Percentiles rank a stretch among this genome's conserved stretches.
These are phyloP conservation scores for Alouatta palliata DNA, from an alignment of 2,113 vertebrate genomes.

Conservation along the genomic window DNA sequence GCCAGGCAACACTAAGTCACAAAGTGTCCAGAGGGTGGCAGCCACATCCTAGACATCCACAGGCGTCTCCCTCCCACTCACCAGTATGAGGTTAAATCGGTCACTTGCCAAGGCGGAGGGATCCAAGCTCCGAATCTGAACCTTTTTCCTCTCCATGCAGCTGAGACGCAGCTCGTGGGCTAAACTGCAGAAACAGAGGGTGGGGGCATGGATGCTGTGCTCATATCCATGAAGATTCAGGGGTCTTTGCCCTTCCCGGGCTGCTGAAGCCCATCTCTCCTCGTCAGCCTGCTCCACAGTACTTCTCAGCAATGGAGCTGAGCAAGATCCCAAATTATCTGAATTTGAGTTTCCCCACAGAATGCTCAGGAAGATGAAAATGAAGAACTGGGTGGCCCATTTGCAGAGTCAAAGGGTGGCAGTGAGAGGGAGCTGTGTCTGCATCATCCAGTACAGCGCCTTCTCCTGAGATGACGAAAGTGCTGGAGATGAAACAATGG, in stretches of 20 bases:
- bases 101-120: slow-evolving; percentile 89
- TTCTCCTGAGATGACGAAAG: background rate
- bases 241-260: background rate
- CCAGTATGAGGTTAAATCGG: slow-evolving; percentile 94
- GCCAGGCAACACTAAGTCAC: background rate
- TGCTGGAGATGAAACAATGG: no score
- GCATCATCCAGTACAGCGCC: background rate
- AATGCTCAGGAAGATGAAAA: background rate
- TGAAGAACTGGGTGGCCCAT: background rate
- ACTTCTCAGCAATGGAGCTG: background rate
- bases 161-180: slow-evolving; percentile 94
- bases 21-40: background rate
- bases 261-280: background rate
- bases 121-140: slow-evolving; percentile 91
- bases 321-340: background rate
- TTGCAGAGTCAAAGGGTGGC: background rate
- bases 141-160: slow-evolving; percentile 92
- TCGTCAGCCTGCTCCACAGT: background rate
- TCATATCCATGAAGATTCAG: background rate
- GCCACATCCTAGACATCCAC: background rate
- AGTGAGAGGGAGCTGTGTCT: background rate
- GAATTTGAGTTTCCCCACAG: background rate
- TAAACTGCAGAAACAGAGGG: slow-evolving; percentile 81
- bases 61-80: slow-evolving; percentile 81
- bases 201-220: background rate